Conservation (phyloP, 2,888 invertebrate species). For the Drosophila conformis region DNA sequence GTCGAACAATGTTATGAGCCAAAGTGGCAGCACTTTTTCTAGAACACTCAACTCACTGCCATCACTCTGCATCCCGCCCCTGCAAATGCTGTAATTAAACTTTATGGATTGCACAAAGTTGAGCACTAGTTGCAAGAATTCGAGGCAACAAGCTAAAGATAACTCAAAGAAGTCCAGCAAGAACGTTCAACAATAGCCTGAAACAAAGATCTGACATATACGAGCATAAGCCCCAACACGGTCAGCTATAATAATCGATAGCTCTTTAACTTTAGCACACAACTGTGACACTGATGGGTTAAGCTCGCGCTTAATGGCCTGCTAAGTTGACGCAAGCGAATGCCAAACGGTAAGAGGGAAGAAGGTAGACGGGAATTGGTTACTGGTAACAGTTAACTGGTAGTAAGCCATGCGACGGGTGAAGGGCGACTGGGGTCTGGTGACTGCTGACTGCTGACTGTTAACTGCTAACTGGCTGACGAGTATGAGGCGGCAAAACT, state of each 20-base stretch:
- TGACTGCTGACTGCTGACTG: conserved; percentile 8
- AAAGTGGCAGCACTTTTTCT: conserved; percentile 75
- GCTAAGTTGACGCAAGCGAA: conserved; percentile 67
- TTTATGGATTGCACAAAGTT: conserved; percentile 70
- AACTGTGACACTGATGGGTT: conserved; percentile 74
- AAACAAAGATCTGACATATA: conserved; percentile 27
- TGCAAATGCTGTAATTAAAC: conserved; percentile 70
- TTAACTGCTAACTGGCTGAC: conserved; percentile 17
- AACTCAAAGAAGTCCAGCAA: conserved; percentile 22
- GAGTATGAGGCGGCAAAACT: conserved; percentile 57
- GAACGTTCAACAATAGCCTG: conserved; percentile 43
- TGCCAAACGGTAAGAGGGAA: conserved; percentile 13
- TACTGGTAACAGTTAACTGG: background rate
- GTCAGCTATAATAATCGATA: conserved; percentile 66
- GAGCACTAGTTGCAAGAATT: conserved; percentile 25
- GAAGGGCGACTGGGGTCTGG: background rate
- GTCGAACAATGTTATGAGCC: conserved; percentile 64
- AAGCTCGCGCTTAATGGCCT: conserved; percentile 74
- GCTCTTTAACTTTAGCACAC: conserved; percentile 71
- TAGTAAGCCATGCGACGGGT: background rate
- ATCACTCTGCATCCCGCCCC: background rate
- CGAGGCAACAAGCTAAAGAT: conserved; percentile 18
- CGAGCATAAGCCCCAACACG: background rate
- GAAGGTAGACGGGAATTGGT: background rate
- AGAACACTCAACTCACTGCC: conserved; percentile 33